Percentiles rank a stretch among this genome's conserved stretches.
These are phyloP conservation scores for Callionymus lyra DNA, from an alignment of 2,113 vertebrate genomes.

Conservation along the genomic window DNA sequence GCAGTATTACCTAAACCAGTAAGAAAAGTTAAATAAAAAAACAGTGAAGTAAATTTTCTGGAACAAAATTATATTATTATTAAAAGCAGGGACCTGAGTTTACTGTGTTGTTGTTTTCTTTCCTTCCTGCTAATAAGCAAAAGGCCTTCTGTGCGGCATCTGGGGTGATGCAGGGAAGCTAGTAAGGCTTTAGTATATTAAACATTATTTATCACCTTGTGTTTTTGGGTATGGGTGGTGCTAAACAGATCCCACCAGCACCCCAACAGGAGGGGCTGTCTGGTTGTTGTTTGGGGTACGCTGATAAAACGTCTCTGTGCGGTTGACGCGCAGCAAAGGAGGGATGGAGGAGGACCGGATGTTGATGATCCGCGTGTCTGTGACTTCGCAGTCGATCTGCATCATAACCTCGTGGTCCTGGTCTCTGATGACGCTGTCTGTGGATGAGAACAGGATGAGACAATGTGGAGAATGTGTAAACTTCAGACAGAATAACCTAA, in stretches of 20 bases:
- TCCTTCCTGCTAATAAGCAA: slow-evolving; percentile 36
- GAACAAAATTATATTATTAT: too few relatives aligned
- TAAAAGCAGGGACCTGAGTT: too few relatives aligned
- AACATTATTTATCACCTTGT: slow-evolving; percentile 4
- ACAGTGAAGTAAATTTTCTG: too few relatives aligned
- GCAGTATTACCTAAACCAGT: too few relatives aligned
- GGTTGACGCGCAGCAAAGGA: slow-evolving; percentile 77
- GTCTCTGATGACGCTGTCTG: slow-evolving; percentile 86
- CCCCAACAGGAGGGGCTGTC: slow-evolving; percentile 63
- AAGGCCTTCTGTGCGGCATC: slow-evolving; percentile 30
- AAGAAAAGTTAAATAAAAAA: too few relatives aligned
- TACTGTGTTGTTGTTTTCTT: neutral
- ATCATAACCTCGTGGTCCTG: slow-evolving; percentile 93
- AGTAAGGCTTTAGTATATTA: slow-evolving; percentile 32
- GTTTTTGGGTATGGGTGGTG: slow-evolving; percentile 1
- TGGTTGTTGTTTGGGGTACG: slow-evolving; percentile 57
- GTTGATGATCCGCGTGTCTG: slow-evolving; percentile 88
- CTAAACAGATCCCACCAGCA: slow-evolving; percentile 73
- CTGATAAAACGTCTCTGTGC: slow-evolving; percentile 69
- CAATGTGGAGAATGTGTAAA: too few relatives aligned
- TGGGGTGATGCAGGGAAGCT: slow-evolving; percentile 30
- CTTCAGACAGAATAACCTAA: too few relatives aligned
- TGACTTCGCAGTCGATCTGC: slow-evolving; percentile 96
- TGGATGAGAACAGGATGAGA: neutral
- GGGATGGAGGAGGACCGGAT: slow-evolving; percentile 87